These are phyloP conservation scores for Pseudomyrmex sp. DNA, from an alignment of 1,140 invertebrate species.

Conservation along the genomic window DNA sequence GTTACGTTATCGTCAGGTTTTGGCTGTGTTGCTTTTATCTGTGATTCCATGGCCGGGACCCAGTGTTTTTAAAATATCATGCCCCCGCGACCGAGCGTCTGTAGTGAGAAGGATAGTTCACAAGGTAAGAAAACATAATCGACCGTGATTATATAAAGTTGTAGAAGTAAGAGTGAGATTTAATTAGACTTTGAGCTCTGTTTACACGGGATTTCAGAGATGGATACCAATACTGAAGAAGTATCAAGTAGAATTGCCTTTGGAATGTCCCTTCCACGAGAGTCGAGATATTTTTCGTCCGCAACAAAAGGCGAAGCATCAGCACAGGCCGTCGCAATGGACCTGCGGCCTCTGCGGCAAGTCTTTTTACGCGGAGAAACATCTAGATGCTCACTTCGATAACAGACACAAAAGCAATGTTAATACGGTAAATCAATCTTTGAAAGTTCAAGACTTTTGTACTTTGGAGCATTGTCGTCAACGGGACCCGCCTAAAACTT, in stretches of 20 bases:
- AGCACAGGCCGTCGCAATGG: slow-evolving; percentile 94
- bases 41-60: slow-evolving; percentile 95
- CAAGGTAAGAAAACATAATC: slow-evolving; percentile 85
- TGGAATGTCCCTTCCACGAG: slow-evolving; percentile 96
- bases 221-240: slow-evolving; percentile 95
- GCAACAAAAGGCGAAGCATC: slow-evolving; percentile 92
- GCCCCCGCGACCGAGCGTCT: slow-evolving; percentile 94
- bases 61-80: slow-evolving; percentile 93
- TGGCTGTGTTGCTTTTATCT: slow-evolving; percentile 91
- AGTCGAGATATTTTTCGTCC: slow-evolving; percentile 94
- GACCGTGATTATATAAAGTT: background rate
- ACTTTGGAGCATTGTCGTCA: no score
- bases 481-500: no score
- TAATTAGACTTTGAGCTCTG: slow-evolving; percentile 27
- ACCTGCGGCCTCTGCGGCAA: slow-evolving; percentile 96
- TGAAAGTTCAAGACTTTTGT: no score
- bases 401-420: slow-evolving; percentile 94
- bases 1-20: slow-evolving; percentile 85
- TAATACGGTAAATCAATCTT: slow-evolving; percentile 88
- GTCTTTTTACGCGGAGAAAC: slow-evolving; percentile 95
- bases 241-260: slow-evolving; percentile 91
- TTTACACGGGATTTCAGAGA: slow-evolving; percentile 86
- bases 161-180: no score
- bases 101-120: slow-evolving; percentile 95
- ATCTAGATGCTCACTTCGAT: slow-evolving; percentile 96